These are phyloP conservation scores for Unio delphinus DNA, from an alignment of 2,888 invertebrate species.

Conservation along the genomic window DNA sequence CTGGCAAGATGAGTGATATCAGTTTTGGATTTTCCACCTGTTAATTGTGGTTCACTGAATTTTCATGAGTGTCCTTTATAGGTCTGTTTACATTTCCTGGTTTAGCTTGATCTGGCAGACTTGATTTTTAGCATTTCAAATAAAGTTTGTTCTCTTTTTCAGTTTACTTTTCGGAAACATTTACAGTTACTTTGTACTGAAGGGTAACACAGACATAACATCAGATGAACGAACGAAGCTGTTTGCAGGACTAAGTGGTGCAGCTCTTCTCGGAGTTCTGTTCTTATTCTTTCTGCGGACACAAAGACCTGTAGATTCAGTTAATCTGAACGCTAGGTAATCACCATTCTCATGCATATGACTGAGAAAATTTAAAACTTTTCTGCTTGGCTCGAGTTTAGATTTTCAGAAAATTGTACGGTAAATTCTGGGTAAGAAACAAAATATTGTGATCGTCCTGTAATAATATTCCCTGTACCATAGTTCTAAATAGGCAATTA, in stretches of 20 bases:
- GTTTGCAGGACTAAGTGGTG: slow-evolving; percentile 84
- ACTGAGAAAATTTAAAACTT: too few relatives aligned
- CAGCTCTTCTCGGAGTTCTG: slow-evolving; percentile 79
- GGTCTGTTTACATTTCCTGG: too few relatives aligned
- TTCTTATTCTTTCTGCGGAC: slow-evolving; percentile 65
- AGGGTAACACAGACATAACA: slow-evolving; percentile 83
- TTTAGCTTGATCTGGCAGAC: too few relatives aligned
- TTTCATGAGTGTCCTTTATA: not conserved
- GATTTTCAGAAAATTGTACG: too few relatives aligned
- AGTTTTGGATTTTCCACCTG: not conserved
- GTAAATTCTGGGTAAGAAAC: too few relatives aligned
- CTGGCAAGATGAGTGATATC: not conserved
- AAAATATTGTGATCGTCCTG: too few relatives aligned
- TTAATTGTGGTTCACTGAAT: not conserved
- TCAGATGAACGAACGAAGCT: slow-evolving; percentile 82
- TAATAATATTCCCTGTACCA: too few relatives aligned
- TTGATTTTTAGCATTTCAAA: too few relatives aligned
- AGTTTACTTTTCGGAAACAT: slow-evolving; percentile 96
- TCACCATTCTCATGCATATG: not conserved
- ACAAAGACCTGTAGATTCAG: slow-evolving; percentile 38
- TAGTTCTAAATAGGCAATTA: too few relatives aligned
- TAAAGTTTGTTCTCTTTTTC: slow-evolving; percentile 66
- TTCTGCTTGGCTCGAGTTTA: too few relatives aligned
- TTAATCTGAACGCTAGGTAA: slow-evolving; percentile 56
- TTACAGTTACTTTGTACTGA: slow-evolving; percentile 93